Conservation (phyloP, 2,888 invertebrate species). For the Argynnis bischoffii region DNA sequence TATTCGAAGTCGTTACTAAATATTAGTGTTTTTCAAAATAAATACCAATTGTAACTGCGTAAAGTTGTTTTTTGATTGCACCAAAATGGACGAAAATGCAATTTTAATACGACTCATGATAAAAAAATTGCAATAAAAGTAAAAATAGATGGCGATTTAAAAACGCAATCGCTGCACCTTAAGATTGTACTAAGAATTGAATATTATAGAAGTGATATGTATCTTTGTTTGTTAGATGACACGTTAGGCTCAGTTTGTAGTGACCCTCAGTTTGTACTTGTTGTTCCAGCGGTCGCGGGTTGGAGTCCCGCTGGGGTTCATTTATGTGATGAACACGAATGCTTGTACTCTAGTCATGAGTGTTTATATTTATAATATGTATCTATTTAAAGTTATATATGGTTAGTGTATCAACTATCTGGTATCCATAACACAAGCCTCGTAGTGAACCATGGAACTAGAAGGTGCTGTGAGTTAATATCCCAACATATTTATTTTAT, state of each 20-base stretch:
- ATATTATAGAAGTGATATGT: conserved; percentile 1
- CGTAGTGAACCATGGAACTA: too few species aligned
- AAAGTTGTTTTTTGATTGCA: conserved; percentile 25
- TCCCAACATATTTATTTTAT: not conserved
- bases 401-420: too few species aligned
- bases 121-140: conserved; percentile 51
- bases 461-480: too few species aligned
- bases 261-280: too few species aligned
- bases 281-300: too few species aligned
- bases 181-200: conserved; percentile 25
- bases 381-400: too few species aligned
- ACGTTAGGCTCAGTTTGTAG: not conserved
- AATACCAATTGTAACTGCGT: not conserved
- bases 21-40: conserved; percentile 9
- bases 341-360: too few species aligned
- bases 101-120: conserved; percentile 52
- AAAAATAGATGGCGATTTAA: conserved; percentile 51
- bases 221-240: not conserved
- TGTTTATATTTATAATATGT: too few species aligned
- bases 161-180: conserved; percentile 49
- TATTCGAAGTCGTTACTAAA: conserved; percentile 15
- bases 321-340: too few species aligned
- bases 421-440: too few species aligned
- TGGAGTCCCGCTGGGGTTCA: too few species aligned
- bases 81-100: conserved; percentile 31